Conservation (phyloP, 2,888 invertebrate genomes). For the Eurytoma adleriae region DNA sequence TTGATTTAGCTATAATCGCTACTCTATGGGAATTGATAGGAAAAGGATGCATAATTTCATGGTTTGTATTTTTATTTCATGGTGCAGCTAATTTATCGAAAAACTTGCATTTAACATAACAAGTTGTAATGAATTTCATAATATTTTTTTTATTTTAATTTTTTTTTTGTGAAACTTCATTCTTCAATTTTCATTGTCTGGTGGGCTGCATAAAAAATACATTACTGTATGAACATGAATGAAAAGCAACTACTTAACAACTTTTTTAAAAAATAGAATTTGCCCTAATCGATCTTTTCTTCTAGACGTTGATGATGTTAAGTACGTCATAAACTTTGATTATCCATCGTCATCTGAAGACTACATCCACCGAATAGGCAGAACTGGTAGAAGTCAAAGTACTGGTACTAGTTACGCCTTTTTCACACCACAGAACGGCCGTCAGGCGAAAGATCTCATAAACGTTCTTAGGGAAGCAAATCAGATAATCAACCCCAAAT, state of each 20-base stretch:
- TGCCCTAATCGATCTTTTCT: conserved; percentile 56
- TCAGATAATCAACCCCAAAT: conserved; percentile 88
- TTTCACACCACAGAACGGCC: conserved; percentile 92
- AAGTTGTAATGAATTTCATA: background rate
- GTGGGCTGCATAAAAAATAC: conserved; percentile 53
- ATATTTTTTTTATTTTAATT: conserved; percentile 34
- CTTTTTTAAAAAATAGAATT: background rate
- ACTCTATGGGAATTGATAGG: conserved; percentile 71
- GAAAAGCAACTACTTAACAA: conserved; percentile 34
- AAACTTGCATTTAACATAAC: background rate
- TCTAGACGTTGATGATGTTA: conserved; percentile 96
- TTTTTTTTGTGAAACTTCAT: conserved; percentile 5
- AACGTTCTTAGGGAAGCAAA: conserved; percentile 94
- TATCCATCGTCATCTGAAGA: conserved; percentile 97
- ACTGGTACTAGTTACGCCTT: conserved; percentile 97
- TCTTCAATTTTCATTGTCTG: conserved; percentile 32
- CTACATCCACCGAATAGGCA: conserved; percentile 96
- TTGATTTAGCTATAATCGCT: conserved; percentile 76
- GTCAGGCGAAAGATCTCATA: conserved; percentile 92
- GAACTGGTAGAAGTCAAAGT: conserved; percentile 91
- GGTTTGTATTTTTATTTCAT: conserved; percentile 75
- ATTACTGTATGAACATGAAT: conserved; percentile 54
- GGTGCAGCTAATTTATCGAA: conserved; percentile 67
- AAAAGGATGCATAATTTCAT: conserved; percentile 71
- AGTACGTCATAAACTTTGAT: conserved; percentile 97